Base-by-base conservation (phyloP, 2,888 invertebrate genomes). In the Leucophora obtusa region DNA sequence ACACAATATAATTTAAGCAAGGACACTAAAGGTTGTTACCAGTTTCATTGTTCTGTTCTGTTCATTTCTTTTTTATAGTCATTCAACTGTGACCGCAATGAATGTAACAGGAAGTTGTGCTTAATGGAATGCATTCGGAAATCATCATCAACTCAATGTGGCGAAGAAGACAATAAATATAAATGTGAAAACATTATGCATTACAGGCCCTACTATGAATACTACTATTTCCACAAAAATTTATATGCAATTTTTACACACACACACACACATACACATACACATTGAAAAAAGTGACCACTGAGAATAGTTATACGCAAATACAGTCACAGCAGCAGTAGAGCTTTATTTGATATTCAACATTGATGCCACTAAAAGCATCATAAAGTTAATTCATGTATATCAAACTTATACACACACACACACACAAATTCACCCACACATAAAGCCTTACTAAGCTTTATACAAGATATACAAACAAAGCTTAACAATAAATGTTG, bases 101-200 rank as follows among this genome's bases (percentile, higher is more conserved):
- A 88, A 87, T 79, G 86, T 86, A 85, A 85, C 85, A 85, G 88
- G 87, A 88, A 88, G 86, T 85, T 87, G 83, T 87, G 87, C 86
- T 88, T 88, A 88, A 88, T 88, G 87, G 85, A 86, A 88, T 86
- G 86, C 87, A 87, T 86, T 87, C 88, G 88, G 88, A 88, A 88
- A 86, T 88, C 89, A 88, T 87, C 88, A 87, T 85, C 87, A 70
- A 77, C 77, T 77, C 70, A 81, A 81, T 77, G 81, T 81, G 73
- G 77, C 70, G 50, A 70, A 72, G 63, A 79, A 72, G 62, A 68
- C 71, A 74, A 68, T 75, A 82, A 78, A 77, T 71, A 43, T 69
- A 58, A 62, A 66, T 53, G 66, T 53, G n/a, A 53, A 59, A 59
- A 56, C 18, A 63, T 62, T 33, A 43, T 14, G 33, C 18, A n/a